Evolutionary conservation across 2,888 invertebrate species (phyloP), one percentile per base, ranked within the genome.

Genomic region (Gastracanthus pulcherrimus): DNA sequence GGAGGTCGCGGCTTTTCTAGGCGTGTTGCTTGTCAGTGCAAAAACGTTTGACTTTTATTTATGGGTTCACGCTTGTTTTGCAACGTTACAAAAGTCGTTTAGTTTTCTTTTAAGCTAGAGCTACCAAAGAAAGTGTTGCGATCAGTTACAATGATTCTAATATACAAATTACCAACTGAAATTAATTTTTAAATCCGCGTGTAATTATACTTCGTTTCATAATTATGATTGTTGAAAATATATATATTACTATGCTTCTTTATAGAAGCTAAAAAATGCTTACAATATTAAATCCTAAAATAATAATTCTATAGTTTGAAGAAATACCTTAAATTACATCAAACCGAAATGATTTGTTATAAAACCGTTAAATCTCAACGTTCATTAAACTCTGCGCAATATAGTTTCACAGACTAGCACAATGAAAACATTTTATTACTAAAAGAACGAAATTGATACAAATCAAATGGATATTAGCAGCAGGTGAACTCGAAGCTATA

Each of bases 1-100:
- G 23, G 67, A 76, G 76, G 67, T 60, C 66, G n/a, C 19, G 9
- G 76, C 45, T 69, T 66, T 75, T 51, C 36, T 66, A 75, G 51
- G 36, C 29, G 29, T 55, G 51, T 23, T 38, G n/a, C 48, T 41
- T 38, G 45, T 62, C 72, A 9, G 3, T 36, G 26, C 66, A 62
- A 64, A 75, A 66, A 75, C 13, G 11, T 19, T 19, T 29, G 48
- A 45, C 64, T 51, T 26, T 75, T 75, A 38, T 75, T 66, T 66
- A 66, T 66, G 64, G 36, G 29, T 55, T 75, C 38, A 55, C 31
- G 58, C 13, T 72, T 26, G 26, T 74, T 64, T 64, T 74, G 74
- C 48, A 74, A 64, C 16, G 16, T 38, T 51, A 51, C n/a, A 51
- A 36, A 66, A 51, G 66, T 48, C 36, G 26, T 72, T 16, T 6